Base-by-base conservation (phyloP, 2,797 vertebrate genomes). In the Capromys pilorides region DNA sequence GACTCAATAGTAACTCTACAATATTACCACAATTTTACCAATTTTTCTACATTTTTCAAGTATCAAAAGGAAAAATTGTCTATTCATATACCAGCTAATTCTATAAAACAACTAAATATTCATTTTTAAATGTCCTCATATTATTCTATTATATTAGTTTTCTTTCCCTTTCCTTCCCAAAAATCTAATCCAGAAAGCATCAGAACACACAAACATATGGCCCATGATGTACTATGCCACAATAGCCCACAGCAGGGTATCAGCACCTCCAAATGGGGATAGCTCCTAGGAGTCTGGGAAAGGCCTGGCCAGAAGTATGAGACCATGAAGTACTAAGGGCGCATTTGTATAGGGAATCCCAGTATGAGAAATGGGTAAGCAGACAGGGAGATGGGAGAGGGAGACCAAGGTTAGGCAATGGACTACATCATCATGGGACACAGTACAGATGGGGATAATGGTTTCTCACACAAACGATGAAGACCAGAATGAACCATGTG, bases 1-100 rank as follows among this genome's bases (percentile, higher is more conserved):
- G 36, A 57, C 45, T 24, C 24, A 91, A 73, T 21, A 22, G 33
- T 73, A 94, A 81, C 54, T 62, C n/a, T 83, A 80, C 22, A 45
- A 12, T 28, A 77, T 49, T 77, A 28, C 13, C 54, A 88, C 28
- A 85, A 81, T 91, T 81, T 91, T 73, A 87, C 24, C 2, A 22
- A 77, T 39, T 95, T 78, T 78, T 67, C 64, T 61, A 78, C n/a
- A 22, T 81, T 85, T 80, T 69, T 88, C n/a, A 73, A 67, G 59
- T 18, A 88, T 88, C 41, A 39, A 69, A 91, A 22, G 54, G 10
- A 11, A 94, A 87, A 88, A 94, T 45, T 71, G 13, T 49, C 26
- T 77, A 16, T 31, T 77, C 41, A 49, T 49, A 49, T 4, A 49
- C 41, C 41, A 49, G 41, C 3, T 77, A 77, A 31, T 49, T 77